Base-by-base conservation (phyloP, 2,888 invertebrate genomes). In the Abscondita cerata region DNA sequence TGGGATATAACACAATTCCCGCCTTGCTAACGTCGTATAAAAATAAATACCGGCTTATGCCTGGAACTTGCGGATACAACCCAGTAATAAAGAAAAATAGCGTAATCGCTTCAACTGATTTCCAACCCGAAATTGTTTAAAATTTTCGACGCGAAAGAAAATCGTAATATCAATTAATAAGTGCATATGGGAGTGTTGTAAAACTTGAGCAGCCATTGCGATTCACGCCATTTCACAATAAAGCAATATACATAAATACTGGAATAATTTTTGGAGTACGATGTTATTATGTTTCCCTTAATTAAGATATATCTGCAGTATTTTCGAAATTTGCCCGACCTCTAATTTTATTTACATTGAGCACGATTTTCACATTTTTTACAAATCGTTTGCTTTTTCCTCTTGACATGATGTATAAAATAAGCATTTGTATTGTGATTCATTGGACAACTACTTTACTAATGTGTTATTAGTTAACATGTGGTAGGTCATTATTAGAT, bases 41-140 rank as follows among this genome's bases (percentile, higher is more conserved):
- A 76, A 77, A 76, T 77, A 76, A 77, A 77, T 76, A 76, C 73
- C 68, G 74, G 75, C 75, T 76, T 77, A 76, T 69, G 69, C 71
- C 25, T 4, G 61, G 70, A 75, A 73, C 72, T 73, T 72, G 67
- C 69, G 73, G 71, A 73, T 71, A 70, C 71, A 70, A 67, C 71
- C 25, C 4, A 25, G 25, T 25, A 25, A 6, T 25, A 25, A 75
- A 74, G 75, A 75, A 75, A 73, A 70, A 68, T 74, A 74, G 74
- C 73, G 72, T 72, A 73, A 73, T 73, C 72, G 68, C 63, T 62
- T 67, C 65, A 46, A 56, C 25, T 6, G 25, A 25, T 25, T 25
- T 25, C 6, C 25, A 6, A n/a, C 25, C 25, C 25, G 25, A 25
- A 25, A 25, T 25, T 25, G 25, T 25, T 25, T 25, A 25, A 25